Evolutionary conservation across 2,113 vertebrate species (phyloP).

Genomic region (Chaetodon auriga): DNA sequence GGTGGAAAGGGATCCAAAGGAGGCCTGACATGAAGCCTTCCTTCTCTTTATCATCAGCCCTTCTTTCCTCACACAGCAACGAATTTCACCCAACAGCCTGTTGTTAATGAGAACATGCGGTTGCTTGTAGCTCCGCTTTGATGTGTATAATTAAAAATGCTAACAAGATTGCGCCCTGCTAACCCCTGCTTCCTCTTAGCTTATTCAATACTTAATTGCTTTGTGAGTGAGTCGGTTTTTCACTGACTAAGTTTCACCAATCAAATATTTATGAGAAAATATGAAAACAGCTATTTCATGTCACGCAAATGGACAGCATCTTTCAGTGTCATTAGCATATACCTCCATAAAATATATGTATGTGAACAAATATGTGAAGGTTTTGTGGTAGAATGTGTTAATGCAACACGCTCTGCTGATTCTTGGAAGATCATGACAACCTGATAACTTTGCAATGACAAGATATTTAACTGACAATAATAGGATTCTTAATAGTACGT

Average conservation of each 20-base stretch:
- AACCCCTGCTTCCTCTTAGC: constrained; percentile 20
- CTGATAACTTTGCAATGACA: no score
- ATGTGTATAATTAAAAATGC: constrained; percentile 47
- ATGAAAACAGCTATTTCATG: not conserved
- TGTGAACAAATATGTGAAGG: not conserved
- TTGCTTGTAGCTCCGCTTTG: constrained; percentile 45
- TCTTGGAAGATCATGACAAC: no score
- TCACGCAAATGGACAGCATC: not conserved
- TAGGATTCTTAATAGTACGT: no score
- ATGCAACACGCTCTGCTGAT: no score
- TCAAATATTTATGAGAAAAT: constrained; percentile 50
- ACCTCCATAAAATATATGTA: not conserved
- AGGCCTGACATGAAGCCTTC: constrained; percentile 31
- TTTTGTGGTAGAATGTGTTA: no score
- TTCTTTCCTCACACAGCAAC: constrained; percentile 26
- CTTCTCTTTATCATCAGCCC: constrained; percentile 13
- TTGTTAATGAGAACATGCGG: constrained; percentile 43
- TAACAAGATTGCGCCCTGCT: constrained; percentile 37
- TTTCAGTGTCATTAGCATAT: constrained; percentile 2
- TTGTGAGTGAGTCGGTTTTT: constrained; percentile 34
- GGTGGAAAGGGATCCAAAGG: constrained; percentile 2
- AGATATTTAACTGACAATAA: no score
- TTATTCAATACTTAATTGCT: constrained; percentile 50
- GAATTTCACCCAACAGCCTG: constrained; percentile 27
- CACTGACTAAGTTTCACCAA: constrained; percentile 14